Evolutionary conservation across 2,113 vertebrate species (phyloP).

Genomic region (Xiphophorus maculatus): DNA sequence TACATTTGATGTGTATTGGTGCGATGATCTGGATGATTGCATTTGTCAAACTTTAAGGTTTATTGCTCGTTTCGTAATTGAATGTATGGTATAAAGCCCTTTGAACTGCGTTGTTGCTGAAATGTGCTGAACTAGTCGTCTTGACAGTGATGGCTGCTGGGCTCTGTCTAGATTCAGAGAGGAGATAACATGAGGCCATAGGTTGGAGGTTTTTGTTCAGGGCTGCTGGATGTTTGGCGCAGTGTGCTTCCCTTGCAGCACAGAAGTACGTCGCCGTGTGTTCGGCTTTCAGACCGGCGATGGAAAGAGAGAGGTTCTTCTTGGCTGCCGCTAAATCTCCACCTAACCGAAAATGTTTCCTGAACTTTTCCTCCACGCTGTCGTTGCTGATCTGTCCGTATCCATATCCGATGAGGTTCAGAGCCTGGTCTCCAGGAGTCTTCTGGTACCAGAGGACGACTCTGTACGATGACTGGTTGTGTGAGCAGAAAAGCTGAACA

Average conservation of each 20-base stretch:
- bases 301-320: slow-evolving; percentile 22
- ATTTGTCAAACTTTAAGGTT: too few relatives aligned
- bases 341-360: slow-evolving; percentile 14
- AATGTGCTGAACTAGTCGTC: not conserved
- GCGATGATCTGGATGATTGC: too few relatives aligned
- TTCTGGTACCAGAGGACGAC: slow-evolving; percentile 67
- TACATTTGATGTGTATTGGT: too few relatives aligned
- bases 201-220: slow-evolving; percentile 46
- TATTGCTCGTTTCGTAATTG: too few relatives aligned
- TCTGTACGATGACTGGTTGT: slow-evolving; percentile 14
- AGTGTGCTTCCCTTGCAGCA: slow-evolving; percentile 58
- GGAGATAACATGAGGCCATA: not conserved
- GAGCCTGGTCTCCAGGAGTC: not conserved
- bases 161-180: not conserved
- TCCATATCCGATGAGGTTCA: slow-evolving; percentile 34
- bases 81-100: too few relatives aligned
- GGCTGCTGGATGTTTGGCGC: slow-evolving; percentile 8
- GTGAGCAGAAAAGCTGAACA: slow-evolving; percentile 45
- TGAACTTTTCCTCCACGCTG: slow-evolving; percentile 17
- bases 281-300: slow-evolving; percentile 6
- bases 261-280: slow-evolving; percentile 58
- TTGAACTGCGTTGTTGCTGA: too few relatives aligned
- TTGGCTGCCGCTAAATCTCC: slow-evolving; percentile 30
- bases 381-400: slow-evolving; percentile 5
- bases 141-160: not conserved